A percentile compares a stretch with the other conserved stretches of the same genome.
Evolutionary conservation across 2,113 vertebrate species (phyloP).

Genomic region (Prunella fulvescens): DNA sequence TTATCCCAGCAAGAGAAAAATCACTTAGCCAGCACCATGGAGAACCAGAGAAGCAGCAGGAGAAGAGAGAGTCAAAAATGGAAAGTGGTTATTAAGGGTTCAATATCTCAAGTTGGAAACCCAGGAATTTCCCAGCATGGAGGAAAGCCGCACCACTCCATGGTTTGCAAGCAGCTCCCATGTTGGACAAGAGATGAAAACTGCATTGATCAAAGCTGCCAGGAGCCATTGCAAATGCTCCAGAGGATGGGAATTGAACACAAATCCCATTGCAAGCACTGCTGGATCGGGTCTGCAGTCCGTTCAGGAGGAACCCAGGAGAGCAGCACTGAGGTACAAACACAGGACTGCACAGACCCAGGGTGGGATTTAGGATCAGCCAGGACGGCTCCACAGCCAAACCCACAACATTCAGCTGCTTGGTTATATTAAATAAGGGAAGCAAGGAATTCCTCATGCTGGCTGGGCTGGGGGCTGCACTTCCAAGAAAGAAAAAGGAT

Average conservation of each 20-base stretch:
- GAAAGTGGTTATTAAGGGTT: neutral
- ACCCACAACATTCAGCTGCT: conserved; percentile 41
- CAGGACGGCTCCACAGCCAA: neutral
- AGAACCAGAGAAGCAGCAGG: neutral
- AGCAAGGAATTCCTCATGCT: conserved; percentile 28
- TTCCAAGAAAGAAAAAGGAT: neutral
- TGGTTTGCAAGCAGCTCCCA: neutral
- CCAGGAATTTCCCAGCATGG: neutral
- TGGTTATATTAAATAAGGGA: conserved; percentile 36
- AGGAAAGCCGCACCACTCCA: neutral
- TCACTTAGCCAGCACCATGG: accelerated
- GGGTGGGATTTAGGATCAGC: neutral
- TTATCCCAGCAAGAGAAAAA: neutral
- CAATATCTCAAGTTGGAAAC: neutral
- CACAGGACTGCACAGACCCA: accelerated
- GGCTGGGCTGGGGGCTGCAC: neutral
- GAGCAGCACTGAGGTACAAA: neutral
- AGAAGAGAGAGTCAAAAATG: neutral
- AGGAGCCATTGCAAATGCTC: neutral
- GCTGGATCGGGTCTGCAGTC: accelerated
- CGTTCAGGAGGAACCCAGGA: neutral
- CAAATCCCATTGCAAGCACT: accelerated
- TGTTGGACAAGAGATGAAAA: neutral
- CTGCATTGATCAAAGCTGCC: neutral
- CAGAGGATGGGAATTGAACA: accelerated